Conservation (phyloP, 1,140 invertebrate species). For the Zelostemma sp. region DNA sequence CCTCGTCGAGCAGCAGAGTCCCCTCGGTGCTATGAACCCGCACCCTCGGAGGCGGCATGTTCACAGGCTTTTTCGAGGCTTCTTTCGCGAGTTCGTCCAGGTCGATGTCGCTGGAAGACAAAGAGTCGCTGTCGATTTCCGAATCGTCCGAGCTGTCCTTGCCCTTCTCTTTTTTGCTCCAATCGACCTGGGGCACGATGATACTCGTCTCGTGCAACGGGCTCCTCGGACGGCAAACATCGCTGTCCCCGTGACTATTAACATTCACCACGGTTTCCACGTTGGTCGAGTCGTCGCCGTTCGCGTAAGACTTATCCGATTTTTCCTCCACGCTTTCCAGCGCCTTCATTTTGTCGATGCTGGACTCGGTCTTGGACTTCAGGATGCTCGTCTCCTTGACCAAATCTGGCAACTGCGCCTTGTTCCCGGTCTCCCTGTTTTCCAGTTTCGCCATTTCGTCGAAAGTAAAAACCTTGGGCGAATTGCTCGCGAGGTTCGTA, state of each 20-base stretch:
- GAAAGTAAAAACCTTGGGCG: conserved; percentile 50
- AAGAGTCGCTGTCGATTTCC: conserved; percentile 75
- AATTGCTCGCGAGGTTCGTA: conserved; percentile 33
- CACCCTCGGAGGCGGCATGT: conserved; percentile 57
- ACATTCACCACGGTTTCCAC: conserved; percentile 1
- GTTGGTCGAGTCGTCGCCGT: conserved; percentile 7
- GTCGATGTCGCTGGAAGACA: conserved; percentile 69
- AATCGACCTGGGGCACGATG: conserved; percentile 76
- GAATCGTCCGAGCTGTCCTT: conserved; percentile 60
- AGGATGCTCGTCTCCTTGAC: conserved; percentile 64
- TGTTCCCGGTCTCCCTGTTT: conserved; percentile 24
- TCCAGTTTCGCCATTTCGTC: conserved; percentile 18
- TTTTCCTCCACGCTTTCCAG: conserved; percentile 19
- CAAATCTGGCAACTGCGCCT: conserved; percentile 60
- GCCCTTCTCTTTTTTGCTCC: conserved; percentile 62
- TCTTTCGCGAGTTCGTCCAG: conserved; percentile 38
- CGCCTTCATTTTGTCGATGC: conserved; percentile 18
- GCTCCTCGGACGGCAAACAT: conserved; percentile 69
- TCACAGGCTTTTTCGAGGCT: conserved; percentile 30
- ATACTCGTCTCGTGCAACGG: conserved; percentile 75
- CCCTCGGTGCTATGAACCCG: conserved; percentile 63
- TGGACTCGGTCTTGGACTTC: conserved; percentile 53
- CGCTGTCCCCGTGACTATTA: conserved; percentile 48
- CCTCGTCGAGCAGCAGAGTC: conserved; percentile 61
- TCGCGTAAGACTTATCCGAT: conserved; percentile 18